These are phyloP conservation scores for Carollia perspicillata DNA, from an alignment of 2,113 vertebrate genomes.

Conservation along the genomic window DNA sequence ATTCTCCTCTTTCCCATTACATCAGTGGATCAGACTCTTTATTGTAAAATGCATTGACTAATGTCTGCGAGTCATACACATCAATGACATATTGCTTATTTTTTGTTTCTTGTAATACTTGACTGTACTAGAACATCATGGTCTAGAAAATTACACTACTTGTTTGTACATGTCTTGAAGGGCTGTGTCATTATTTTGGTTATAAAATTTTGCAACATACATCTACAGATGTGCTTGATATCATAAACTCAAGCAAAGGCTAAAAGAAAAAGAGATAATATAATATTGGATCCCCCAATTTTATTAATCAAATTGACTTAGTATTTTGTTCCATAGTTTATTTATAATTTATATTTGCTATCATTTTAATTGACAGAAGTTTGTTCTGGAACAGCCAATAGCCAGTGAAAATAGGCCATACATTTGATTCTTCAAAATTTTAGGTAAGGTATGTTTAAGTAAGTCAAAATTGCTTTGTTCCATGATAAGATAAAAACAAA, in stretches of 20 bases:
- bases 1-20: slow-evolving; percentile 11
- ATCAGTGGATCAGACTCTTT: slow-evolving; percentile 30
- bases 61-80: not conserved
- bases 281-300: not conserved
- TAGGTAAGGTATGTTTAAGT: not conserved
- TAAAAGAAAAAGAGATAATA: slow-evolving; percentile 40
- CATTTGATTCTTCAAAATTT: slow-evolving; percentile 17
- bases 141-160: slow-evolving; percentile 38
- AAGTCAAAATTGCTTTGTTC: slow-evolving; percentile 5
- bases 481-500: slow-evolving; percentile 33
- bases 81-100: slow-evolving; percentile 3
- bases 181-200: slow-evolving; percentile 36
- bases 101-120: slow-evolving; percentile 42
- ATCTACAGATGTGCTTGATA: not conserved
- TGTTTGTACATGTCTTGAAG: slow-evolving; percentile 52
- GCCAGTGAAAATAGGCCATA: not conserved
- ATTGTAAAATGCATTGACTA: slow-evolving; percentile 40
- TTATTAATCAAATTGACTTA: not conserved
- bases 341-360: slow-evolving; percentile 20
- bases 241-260: not conserved
- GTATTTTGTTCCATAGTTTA: slow-evolving; percentile 10
- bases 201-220: slow-evolving; percentile 25
- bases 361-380: slow-evolving; percentile 15
- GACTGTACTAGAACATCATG: slow-evolving; percentile 3
- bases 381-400: slow-evolving; percentile 8